These are phyloP conservation scores for Archips crataeganus DNA, from an alignment of 2,888 invertebrate species.

Conservation along the genomic window DNA sequence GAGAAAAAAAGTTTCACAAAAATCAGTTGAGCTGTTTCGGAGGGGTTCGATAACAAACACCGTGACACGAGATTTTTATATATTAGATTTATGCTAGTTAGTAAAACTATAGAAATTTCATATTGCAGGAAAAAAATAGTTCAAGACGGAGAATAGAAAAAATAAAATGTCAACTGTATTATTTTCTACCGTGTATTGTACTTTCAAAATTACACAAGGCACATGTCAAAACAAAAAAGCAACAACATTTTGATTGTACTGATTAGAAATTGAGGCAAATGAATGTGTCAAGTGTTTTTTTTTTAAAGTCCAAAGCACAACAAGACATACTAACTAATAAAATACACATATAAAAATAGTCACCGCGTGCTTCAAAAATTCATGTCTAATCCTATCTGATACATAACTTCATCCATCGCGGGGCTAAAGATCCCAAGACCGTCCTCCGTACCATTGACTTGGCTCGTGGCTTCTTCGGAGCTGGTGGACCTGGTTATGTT, in stretches of 20 bases:
- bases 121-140: too few relatives aligned
- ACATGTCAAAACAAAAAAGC: not conserved
- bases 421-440: conserved; percentile 54
- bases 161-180: not conserved
- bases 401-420: conserved; percentile 85
- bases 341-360: conserved; percentile 50
- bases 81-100: too few relatives aligned
- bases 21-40: too few relatives aligned
- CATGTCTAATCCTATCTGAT: conserved; percentile 85
- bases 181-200: not conserved
- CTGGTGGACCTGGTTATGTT: conserved; percentile 63
- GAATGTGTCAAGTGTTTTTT: too few relatives aligned
- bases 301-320: not conserved
- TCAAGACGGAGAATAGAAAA: not conserved
- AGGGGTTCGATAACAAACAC: too few relatives aligned
- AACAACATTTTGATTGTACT: too few relatives aligned
- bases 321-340: conserved; percentile 38
- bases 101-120: too few relatives aligned
- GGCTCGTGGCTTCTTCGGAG: conserved; percentile 54
- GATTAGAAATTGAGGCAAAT: too few relatives aligned
- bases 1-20: too few relatives aligned
- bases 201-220: not conserved
- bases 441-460: conserved; percentile 58
- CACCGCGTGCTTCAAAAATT: conserved; percentile 73
- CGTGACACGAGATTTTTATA: too few relatives aligned